Evolutionary conservation across 2,113 vertebrate species (phyloP), one percentile per base, ranked within the genome.

Genomic region (Seriola aureovittata): DNA sequence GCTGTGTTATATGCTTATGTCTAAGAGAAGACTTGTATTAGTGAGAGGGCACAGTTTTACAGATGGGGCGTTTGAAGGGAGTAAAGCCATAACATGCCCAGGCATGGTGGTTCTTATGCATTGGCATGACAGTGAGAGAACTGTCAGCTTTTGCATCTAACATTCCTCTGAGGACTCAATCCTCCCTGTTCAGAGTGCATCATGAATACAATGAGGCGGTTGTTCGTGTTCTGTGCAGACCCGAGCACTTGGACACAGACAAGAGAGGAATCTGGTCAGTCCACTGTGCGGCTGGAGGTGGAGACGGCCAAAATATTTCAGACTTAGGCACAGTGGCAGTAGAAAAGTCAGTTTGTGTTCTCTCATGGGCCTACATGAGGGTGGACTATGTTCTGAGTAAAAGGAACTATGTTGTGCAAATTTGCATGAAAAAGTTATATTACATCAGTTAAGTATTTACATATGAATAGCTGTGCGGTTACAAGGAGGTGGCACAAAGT

Each of bases 241-340:
- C 29, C 63, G n/a, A 54, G 57, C 62, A 78, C 59, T 75, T 79
- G 76, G 67, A 74, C 38, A 77, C 78, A 86, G 76, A 67, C 72
- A 81, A 80, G 58, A 71, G 34, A 79, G 71, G 90, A 92, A 88
- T 91, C 89, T 86, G 82, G 72, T 79, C 87, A 79, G 82, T 89
- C 75, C 82, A 72, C 67, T 91, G 80, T 85, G 68, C 66, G 84
- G 23, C 74, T 78, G 72, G 82, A 90, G 89, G 91, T 85, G 88
- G 87, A 77, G 78, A 85, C 59, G 66, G 58, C 74, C 46, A 58
- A 84, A 71, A 58, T 75, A 67, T 87, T 81, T 83, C 55, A 68
- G 81, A 89, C 6, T 38, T 79, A 85, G 76, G 44, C 75, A 68
- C 60, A 42, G 14, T 75, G 74, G 85, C 77, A 75, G 25, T 54